phyloP scores from a whole-genome alignment of 2,113 vertebrate species.

The Silurus glanis region DNA sequence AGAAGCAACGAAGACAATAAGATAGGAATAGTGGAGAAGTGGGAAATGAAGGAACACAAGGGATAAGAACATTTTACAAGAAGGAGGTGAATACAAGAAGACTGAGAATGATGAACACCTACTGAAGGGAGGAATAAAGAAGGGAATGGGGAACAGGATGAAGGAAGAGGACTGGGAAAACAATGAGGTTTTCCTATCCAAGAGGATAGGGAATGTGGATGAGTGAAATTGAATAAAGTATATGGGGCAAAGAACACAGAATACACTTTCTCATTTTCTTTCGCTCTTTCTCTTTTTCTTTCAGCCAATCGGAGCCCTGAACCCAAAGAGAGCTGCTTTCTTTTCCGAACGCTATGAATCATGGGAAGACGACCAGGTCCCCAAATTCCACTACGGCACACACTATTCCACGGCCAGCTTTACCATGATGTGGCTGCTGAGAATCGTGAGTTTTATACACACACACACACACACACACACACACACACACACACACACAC shows the following conservation, averaged over 20 bases:
- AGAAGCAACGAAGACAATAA: background rate
- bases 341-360: slow-evolving; percentile 91
- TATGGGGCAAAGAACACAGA: background rate
- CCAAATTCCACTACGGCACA: slow-evolving; percentile 97
- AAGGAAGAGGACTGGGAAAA: background rate
- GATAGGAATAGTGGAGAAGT: background rate
- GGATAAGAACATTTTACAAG: background rate
- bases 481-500: background rate
- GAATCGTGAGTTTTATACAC: slow-evolving; percentile 82
- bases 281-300: background rate
- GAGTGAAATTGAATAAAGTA: background rate
- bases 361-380: slow-evolving; percentile 97
- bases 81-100: background rate
- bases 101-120: background rate
- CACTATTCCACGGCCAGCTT: slow-evolving; percentile 98
- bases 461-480: slow-evolving; percentile 1
- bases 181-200: background rate
- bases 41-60: background rate
- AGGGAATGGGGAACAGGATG: background rate
- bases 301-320: slow-evolving; percentile 93
- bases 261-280: background rate
- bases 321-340: slow-evolving; percentile 95
- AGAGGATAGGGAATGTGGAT: background rate
- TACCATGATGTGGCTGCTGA: slow-evolving; percentile 90
- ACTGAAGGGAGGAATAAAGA: background rate